Conservation (phyloP, 2,888 invertebrate species). For the Rhorus exstirpatorius region DNA sequence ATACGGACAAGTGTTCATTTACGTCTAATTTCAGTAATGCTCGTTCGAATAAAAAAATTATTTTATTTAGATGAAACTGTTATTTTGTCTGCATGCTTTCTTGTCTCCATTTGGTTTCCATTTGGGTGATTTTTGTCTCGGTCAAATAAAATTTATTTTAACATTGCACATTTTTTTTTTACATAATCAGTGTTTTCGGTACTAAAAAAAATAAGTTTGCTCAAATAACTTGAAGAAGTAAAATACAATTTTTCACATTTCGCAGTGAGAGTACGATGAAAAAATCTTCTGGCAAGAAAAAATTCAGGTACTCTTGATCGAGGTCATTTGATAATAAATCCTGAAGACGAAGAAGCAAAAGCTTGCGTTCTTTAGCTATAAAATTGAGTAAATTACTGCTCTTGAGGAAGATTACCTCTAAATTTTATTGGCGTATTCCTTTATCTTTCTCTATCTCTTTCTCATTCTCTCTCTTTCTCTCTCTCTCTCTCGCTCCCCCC, state of each 20-base stretch:
- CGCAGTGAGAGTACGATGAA: not conserved
- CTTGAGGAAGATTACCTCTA: constrained; percentile 45
- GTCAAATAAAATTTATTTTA: not conserved
- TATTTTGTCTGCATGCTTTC: no score
- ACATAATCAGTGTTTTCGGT: constrained; percentile 1
- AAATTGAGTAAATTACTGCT: constrained; percentile 56
- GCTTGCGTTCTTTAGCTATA: constrained; percentile 27
- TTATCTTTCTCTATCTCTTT: constrained; percentile 21
- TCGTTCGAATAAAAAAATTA: no score
- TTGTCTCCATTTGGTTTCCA: not conserved
- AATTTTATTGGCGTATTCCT: constrained; percentile 55
- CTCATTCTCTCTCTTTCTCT: not conserved
- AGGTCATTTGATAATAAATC: constrained; percentile 52
- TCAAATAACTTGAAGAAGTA: not conserved
- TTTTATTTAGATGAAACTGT: no score
- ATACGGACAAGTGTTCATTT: no score
- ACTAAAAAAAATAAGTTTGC: constrained; percentile 1
- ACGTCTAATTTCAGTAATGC: no score
- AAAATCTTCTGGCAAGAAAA: not conserved
- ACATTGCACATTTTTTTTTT: not conserved
- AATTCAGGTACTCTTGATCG: constrained; percentile 21
- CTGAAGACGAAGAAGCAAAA: constrained; percentile 38
- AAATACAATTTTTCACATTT: constrained; percentile 11
- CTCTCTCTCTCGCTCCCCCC: constrained; percentile 18
- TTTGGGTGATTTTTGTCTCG: not conserved